A percentile compares a stretch with the other conserved stretches of the same genome.
These are phyloP conservation scores for Mungos mungo DNA, from an alignment of 2,113 vertebrate species.

Conservation along the genomic window DNA sequence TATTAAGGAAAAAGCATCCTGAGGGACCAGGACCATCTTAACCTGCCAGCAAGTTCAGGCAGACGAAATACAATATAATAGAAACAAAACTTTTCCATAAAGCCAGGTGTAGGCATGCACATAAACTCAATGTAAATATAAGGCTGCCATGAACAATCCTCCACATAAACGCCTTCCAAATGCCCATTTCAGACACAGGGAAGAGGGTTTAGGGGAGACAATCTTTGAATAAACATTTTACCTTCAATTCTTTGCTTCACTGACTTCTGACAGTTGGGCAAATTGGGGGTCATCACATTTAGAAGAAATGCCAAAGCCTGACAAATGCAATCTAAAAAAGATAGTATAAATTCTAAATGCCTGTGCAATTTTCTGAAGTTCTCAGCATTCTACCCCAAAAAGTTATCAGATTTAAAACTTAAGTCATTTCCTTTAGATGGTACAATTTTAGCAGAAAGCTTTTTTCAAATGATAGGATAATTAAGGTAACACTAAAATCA, in stretches of 20 bases:
- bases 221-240: constrained; percentile 66
- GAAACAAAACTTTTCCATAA: constrained; percentile 52
- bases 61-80: constrained; percentile 8
- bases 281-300: constrained; percentile 51
- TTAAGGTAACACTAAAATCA: constrained; percentile 30
- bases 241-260: constrained; percentile 71
- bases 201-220: constrained; percentile 56
- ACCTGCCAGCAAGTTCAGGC: constrained; percentile 1
- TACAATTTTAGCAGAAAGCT: constrained; percentile 39
- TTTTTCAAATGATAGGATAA: constrained; percentile 43
- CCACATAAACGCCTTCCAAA: constrained; percentile 48
- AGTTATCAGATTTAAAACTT: constrained; percentile 44
- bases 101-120: constrained; percentile 35
- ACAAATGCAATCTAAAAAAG: constrained; percentile 53
- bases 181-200: constrained; percentile 49
- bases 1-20: constrained; percentile 19
- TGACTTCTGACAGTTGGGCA: constrained; percentile 66
- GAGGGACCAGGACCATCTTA: neutral
- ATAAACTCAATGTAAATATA: constrained; percentile 51
- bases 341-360: constrained; percentile 51
- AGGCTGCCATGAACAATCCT: neutral
- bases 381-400: constrained; percentile 38
- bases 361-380: constrained; percentile 57
- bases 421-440: constrained; percentile 16
- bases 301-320: constrained; percentile 41